Percentiles rank a stretch among this genome's conserved stretches.
Evolutionary conservation across 2,888 invertebrate species (phyloP).

Genomic region (Nomada goodeniana): DNA sequence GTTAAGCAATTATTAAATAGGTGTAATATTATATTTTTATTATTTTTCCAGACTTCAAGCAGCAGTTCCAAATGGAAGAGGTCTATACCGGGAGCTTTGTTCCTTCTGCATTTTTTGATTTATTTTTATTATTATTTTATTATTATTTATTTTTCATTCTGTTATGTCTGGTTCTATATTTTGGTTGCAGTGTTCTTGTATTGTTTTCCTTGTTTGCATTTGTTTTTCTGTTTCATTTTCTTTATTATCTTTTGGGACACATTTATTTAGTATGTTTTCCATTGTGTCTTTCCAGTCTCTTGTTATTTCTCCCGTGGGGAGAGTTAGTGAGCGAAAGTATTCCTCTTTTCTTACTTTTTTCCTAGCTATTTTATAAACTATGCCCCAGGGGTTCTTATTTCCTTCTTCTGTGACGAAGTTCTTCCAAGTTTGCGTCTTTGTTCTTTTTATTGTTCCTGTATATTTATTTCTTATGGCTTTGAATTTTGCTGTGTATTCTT

Average conservation of each 20-base stretch:
- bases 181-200: no score
- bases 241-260: background rate
- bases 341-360: background rate
- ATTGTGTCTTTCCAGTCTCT: background rate
- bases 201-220: background rate
- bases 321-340: background rate
- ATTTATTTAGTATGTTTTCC: background rate
- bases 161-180: no score
- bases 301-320: background rate
- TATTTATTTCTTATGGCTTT: no score
- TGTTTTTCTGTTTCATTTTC: background rate
- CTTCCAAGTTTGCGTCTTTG: no score
- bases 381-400: no score
- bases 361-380: background rate
- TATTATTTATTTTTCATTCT: background rate
- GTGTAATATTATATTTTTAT: background rate
- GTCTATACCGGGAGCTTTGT: background rate
- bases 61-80: background rate
- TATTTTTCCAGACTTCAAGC: background rate
- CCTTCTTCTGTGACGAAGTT: no score
- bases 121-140: no score
- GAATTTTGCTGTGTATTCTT: no score
- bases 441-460: no score
- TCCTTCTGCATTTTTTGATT: no score
- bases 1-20: background rate